Evolutionary conservation across 2,113 vertebrate species (phyloP).

Genomic region (Carollia perspicillata): DNA sequence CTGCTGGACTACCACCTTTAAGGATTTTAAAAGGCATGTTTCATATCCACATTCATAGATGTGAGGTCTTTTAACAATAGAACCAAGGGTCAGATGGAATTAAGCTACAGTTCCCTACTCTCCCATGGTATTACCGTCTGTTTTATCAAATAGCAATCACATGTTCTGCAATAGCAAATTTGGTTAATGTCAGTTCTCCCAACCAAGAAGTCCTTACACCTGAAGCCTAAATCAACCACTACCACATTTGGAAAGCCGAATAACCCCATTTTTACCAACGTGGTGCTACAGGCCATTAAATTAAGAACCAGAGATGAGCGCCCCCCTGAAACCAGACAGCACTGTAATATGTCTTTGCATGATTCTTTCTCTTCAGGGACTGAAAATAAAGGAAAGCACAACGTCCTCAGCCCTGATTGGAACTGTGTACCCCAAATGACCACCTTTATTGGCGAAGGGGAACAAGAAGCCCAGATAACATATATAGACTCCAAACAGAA

Average conservation of each 20-base stretch:
- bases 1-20: not conserved
- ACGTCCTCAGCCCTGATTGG: slow-evolving; percentile 91
- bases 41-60: not conserved
- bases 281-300: not conserved
- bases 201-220: slow-evolving; percentile 27
- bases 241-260: not conserved
- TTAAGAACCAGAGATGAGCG: not conserved
- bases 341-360: slow-evolving; percentile 60
- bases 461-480: slow-evolving; percentile 86
- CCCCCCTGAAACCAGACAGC: not conserved
- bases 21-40: not conserved
- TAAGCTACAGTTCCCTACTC: not conserved
- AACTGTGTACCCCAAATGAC: slow-evolving; percentile 90
- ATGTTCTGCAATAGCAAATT: not conserved
- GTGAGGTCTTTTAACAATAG: not conserved
- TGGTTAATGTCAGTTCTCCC: slow-evolving; percentile 33
- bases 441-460: slow-evolving; percentile 87
- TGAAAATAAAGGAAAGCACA: slow-evolving; percentile 88
- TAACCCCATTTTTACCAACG: not conserved
- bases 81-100: not conserved
- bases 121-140: not conserved
- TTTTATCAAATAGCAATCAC: not conserved
- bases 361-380: slow-evolving; percentile 82
- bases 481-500: slow-evolving; percentile 89
- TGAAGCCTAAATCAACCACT: not conserved